Evolutionary conservation across 1,140 invertebrate species (phyloP).

Genomic region (Conus ventricosus): DNA sequence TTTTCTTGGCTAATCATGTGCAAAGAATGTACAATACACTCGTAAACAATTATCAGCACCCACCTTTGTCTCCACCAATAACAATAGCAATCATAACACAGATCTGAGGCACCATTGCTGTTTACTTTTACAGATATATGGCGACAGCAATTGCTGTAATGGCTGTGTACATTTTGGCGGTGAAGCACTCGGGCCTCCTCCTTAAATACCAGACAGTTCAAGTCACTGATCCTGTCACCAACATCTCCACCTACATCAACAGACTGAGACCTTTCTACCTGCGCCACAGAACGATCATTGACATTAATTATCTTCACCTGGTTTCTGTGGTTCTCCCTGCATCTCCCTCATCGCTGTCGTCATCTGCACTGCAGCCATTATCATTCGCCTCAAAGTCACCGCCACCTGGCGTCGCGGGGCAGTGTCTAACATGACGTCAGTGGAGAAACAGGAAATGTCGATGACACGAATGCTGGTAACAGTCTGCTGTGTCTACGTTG

Average conservation of each 20-base stretch:
- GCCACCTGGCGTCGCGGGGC: not conserved
- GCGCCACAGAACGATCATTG: not conserved
- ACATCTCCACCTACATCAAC: not conserved
- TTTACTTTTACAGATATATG: not conserved
- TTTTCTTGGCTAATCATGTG: too few species aligned
- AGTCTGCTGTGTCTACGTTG: not conserved
- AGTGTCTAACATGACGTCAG: not conserved
- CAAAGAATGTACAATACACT: too few species aligned
- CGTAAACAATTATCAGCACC: too few species aligned
- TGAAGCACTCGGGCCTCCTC: not conserved
- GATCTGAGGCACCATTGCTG: too few species aligned
- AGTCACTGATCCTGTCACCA: not conserved
- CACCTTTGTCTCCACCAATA: too few species aligned
- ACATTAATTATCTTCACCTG: not conserved
- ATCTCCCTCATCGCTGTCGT: constrained; percentile 4
- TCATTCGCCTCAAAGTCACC: constrained; percentile 7
- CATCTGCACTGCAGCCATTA: constrained; percentile 2
- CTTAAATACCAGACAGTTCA: not conserved
- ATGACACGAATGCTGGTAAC: constrained; percentile 7
- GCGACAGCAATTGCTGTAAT: not conserved
- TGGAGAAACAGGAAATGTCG: not conserved
- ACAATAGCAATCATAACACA: too few species aligned
- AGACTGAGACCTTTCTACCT: not conserved
- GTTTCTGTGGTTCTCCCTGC: constrained; percentile 1
- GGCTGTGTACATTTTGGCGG: not conserved